Percentiles rank a stretch among this genome's conserved stretches.
Conservation (phyloP, 2,113 vertebrate species). For the Boulengerochromis microlepis region DNA sequence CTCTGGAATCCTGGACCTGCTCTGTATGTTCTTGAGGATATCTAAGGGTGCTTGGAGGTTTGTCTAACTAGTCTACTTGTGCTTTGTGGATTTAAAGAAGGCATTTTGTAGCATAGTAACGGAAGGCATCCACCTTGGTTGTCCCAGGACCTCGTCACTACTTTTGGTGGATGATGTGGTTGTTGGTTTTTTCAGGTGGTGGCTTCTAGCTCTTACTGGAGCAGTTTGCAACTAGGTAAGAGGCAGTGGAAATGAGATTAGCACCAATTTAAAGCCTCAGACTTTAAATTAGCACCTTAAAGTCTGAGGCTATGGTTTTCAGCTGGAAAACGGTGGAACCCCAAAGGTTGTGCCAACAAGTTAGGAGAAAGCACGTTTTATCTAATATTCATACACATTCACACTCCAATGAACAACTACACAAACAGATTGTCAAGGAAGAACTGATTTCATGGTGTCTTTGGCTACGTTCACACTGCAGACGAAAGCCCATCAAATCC, state of each 20-base stretch:
- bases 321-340: accelerated
- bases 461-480: background rate
- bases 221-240: background rate
- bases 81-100: background rate
- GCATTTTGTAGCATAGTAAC: background rate
- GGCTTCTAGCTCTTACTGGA: background rate
- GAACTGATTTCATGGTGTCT: background rate
- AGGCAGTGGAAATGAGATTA: accelerated
- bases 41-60: background rate
- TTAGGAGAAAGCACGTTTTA: background rate
- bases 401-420: background rate
- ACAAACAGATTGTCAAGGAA: background rate
- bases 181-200: background rate
- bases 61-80: background rate
- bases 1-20: background rate
- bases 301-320: background rate
- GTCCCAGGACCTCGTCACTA: background rate
- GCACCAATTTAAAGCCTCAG: background rate
- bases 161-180: background rate
- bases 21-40: background rate
- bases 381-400: background rate
- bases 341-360: background rate
- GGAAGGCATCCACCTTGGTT: accelerated
- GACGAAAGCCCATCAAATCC: accelerated
- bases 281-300: background rate